A percentile compares a stretch with the other conserved stretches of the same genome.
These are phyloP conservation scores for Blastobasis adustella DNA, from an alignment of 2,888 invertebrate species.

Conservation along the genomic window DNA sequence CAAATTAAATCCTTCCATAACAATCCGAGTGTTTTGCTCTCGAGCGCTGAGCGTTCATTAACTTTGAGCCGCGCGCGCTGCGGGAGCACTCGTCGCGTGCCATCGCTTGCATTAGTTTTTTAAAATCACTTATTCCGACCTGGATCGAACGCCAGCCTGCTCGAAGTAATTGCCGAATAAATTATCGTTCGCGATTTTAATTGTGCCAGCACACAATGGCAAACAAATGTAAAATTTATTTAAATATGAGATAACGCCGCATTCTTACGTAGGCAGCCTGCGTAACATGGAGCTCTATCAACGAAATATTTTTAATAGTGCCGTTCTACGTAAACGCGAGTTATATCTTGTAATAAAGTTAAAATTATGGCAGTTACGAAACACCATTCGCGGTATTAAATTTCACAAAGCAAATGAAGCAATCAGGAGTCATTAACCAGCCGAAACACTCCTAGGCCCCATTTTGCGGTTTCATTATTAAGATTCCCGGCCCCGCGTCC, in stretches of 20 bases:
- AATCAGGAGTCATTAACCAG: slow-evolving; percentile 11
- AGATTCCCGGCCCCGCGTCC: slow-evolving; percentile 17
- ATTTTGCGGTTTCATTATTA: slow-evolving; percentile 13
- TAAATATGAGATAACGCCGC: no score
- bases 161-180: slow-evolving; percentile 67
- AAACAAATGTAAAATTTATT: no score
- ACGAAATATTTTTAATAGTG: no score
- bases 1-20: slow-evolving; percentile 31
- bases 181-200: slow-evolving; percentile 56
- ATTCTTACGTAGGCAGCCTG: no score
- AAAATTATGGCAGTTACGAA: slow-evolving; percentile 8
- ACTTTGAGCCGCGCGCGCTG: slow-evolving; percentile 39
- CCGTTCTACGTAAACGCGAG: no score
- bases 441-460: slow-evolving; percentile 7
- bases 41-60: slow-evolving; percentile 44
- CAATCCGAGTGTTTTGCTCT: slow-evolving; percentile 30
- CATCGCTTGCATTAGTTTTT: slow-evolving; percentile 67
- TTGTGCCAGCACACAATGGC: slow-evolving; percentile 26
- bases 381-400: slow-evolving; percentile 7
- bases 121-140: slow-evolving; percentile 71
- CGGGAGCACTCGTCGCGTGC: slow-evolving; percentile 46
- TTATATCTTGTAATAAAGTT: slow-evolving; percentile 1
- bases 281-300: no score
- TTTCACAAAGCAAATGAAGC: slow-evolving; percentile 13
- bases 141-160: slow-evolving; percentile 60